These are phyloP conservation scores for Petrocephalus zakoni DNA, from an alignment of 2,113 vertebrate species.

Conservation along the genomic window DNA sequence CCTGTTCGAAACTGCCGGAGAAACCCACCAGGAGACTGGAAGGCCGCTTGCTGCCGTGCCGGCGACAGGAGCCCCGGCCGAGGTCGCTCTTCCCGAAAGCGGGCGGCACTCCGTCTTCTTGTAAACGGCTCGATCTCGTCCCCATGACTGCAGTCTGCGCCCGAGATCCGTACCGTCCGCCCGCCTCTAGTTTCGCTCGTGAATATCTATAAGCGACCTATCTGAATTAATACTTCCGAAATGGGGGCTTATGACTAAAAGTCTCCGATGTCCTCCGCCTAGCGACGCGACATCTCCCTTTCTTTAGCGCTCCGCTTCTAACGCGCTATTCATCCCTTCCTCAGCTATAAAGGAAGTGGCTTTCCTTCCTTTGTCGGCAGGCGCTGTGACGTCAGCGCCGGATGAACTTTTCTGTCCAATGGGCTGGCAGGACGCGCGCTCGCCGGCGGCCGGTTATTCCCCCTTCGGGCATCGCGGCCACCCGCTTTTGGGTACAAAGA, in stretches of 20 bases:
- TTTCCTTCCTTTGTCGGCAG: slow-evolving; percentile 38
- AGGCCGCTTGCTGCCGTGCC: slow-evolving; percentile 58
- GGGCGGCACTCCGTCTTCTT: slow-evolving; percentile 57
- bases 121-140: slow-evolving; percentile 63
- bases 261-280: slow-evolving; percentile 18
- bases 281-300: slow-evolving; percentile 49
- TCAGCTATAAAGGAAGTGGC: slow-evolving; percentile 58
- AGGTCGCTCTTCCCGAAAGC: slow-evolving; percentile 57
- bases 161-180: neutral
- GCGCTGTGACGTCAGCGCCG: slow-evolving; percentile 2
- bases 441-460: neutral
- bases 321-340: neutral
- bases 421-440: neutral
- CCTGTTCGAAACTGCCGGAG: slow-evolving; percentile 60
- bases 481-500: neutral
- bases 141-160: slow-evolving; percentile 51
- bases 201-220: neutral
- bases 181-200: neutral
- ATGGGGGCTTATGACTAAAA: slow-evolving; percentile 13
- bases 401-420: slow-evolving; percentile 30
- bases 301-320: slow-evolving; percentile 34
- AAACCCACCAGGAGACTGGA: slow-evolving; percentile 66
- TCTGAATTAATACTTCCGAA: neutral
- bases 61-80: slow-evolving; percentile 58
- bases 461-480: neutral